Base-by-base conservation (phyloP, 2,888 invertebrate species). In the Onchidella celtica region DNA sequence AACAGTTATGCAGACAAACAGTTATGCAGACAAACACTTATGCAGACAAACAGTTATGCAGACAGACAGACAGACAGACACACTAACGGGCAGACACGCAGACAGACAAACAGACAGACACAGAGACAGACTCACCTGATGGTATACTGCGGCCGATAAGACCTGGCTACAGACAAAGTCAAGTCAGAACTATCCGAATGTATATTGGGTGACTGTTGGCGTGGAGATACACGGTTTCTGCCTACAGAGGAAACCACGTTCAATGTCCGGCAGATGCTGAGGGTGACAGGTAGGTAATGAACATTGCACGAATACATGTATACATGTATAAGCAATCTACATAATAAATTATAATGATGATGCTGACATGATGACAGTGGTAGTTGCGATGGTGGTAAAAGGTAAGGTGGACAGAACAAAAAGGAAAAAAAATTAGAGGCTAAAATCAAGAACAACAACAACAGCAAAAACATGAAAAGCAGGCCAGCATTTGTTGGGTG, bases 241-340 rank as follows among this genome's bases (percentile, higher is more conserved):
- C 88, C 87, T 29, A 90, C 85, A 0, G 87, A 83, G 6, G 84
- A 85, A 14, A 87, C 85, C 27, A 87, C 84, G 75, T 86, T 87
- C 4, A 90, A 82, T 17, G 87, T 84, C 73, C 86, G 88, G 66
- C 89, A 90, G 29, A 92, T 89, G 36, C 84, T 88, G 66, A 87
- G 86, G 55, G 63, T n/a, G 65, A 82, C 32, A 57, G n/a, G n/a
- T n/a, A n/a, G n/a, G n/a, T n/a, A n/a, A n/a, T n/a, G n/a, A n/a
- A n/a, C n/a, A n/a, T n/a, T n/a, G n/a, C n/a, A n/a, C n/a, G n/a
- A n/a, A n/a, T n/a, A n/a, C n/a, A n/a, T n/a, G n/a, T n/a, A n/a
- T n/a, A n/a, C n/a, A n/a, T n/a, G n/a, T n/a, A n/a, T n/a, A n/a
- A n/a, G n/a, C n/a, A n/a, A n/a, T n/a, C n/a, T n/a, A n/a, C n/a